Conservation (phyloP, 2,113 vertebrate species). For the Microcebus murinus region DNA sequence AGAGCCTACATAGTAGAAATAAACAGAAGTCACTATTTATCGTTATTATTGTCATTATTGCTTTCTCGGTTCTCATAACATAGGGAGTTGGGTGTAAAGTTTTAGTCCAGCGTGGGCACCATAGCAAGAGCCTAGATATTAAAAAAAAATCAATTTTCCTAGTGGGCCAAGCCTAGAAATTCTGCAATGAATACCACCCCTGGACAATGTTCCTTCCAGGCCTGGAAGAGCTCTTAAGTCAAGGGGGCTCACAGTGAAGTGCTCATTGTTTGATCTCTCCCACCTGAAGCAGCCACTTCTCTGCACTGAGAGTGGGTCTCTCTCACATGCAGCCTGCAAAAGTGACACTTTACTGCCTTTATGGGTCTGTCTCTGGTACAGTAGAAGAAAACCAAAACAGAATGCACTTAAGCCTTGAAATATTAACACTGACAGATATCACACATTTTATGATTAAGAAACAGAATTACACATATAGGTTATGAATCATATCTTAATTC, state of each 20-base stretch:
- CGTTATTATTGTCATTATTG: background rate
- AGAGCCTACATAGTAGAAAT: background rate
- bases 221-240: background rate
- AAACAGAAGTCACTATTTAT: background rate
- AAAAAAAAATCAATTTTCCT: background rate
- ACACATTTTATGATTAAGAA: background rate
- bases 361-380: background rate
- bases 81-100: background rate
- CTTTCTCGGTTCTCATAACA: background rate
- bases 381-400: background rate
- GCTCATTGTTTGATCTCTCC: background rate
- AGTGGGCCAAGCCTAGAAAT: background rate
- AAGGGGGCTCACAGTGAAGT: background rate
- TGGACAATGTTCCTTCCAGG: background rate
- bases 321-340: background rate
- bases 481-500: constrained; percentile 22
- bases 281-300: background rate
- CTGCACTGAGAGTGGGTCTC: background rate
- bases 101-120: too few relatives aligned
- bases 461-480: background rate
- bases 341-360: background rate
- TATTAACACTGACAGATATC: background rate
- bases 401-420: background rate
- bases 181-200: background rate
- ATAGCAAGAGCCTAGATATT: too few relatives aligned